Evolutionary conservation across 2,113 vertebrate genomes (phyloP).

Genomic region (Perca fluviatilis): DNA sequence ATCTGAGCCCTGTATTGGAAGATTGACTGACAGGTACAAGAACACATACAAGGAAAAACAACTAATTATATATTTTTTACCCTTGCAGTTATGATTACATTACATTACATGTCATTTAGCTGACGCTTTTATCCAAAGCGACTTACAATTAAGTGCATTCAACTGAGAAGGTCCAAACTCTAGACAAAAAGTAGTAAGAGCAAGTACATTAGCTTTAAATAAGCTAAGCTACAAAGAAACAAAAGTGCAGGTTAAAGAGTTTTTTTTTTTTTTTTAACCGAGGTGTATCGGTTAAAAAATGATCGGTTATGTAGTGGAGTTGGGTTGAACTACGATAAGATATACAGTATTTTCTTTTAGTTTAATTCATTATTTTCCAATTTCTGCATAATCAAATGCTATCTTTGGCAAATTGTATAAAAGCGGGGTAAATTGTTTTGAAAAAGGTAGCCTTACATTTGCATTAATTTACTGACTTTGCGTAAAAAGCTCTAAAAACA

Average conservation of each 20-base stretch:
- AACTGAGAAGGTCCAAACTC: no score
- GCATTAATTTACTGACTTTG: background rate
- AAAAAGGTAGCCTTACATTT: background rate
- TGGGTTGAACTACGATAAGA: background rate
- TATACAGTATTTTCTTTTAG: background rate
- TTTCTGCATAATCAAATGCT: background rate
- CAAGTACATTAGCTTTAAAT: no score
- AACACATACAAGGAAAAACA: conserved; percentile 16
- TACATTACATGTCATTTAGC: no score
- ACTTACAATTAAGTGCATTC: no score
- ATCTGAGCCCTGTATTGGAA: conserved; percentile 19
- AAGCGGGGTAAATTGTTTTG: background rate
- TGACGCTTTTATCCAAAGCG: no score
- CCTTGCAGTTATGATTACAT: conserved; percentile 11
- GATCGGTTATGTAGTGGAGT: background rate
- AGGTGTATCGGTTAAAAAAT: no score
- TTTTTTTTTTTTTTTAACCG: no score
- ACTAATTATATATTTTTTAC: conserved; percentile 14
- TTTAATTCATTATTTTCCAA: conserved; percentile 9
- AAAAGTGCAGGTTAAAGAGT: no score
- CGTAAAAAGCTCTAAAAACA: background rate
- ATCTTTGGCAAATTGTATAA: background rate
- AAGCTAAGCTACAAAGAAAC: no score
- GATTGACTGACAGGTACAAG: conserved; percentile 27
- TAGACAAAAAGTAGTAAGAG: no score